Base-by-base conservation (phyloP, 2,113 vertebrate species). In the Myiopsitta monachus region DNA sequence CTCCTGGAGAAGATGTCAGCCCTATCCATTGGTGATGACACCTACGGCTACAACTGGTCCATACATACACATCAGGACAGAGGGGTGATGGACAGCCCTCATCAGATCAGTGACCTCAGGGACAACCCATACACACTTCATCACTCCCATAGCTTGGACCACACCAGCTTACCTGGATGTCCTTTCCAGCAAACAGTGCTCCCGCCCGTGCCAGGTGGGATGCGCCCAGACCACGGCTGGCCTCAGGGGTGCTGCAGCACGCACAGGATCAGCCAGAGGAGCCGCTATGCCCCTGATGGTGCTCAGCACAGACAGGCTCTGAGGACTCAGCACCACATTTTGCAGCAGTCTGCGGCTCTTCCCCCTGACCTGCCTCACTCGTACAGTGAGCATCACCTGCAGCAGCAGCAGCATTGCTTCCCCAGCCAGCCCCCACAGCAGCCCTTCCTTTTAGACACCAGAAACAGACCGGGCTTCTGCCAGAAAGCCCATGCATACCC, bases 211-310 rank as follows among this genome's bases (percentile, higher is more conserved):
- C 61, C 0, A 1, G 52, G 11, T 0, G 0, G 61, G 64, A 36
- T 31, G 63, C 1, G 52, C 74, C 18, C 69, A 1, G 81, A 55
- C 7, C 44, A 2, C 30, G 0, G 73, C 44, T 82, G 93, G 93
- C 26, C 91, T 27, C 72, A 0, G 66, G 54, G 75, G 14, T 1
- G 4, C 63, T 41, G 4, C 0, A 4, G 17, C 0, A 10, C 0
- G 30, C 91, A 13, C 0, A 2, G 67, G 9, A 2, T 17, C 0
- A 33, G 6, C 0, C 82, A 14, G 66, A 11, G 94, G 39, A 92
- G 27, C 91, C 1, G 0, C 46, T 54, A 1, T 1, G 0, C 5
- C 27, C 64, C 39, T 7, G 3, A 6, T 0, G 17, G 31, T 6
- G 67, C 81, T 72, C 83, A 19, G 69, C 69, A 68, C 52, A 23